A percentile compares a stretch with the other conserved stretches of the same genome.
phyloP scores from a whole-genome alignment of 2,888 invertebrate species.

The Aporophyla nigra region DNA sequence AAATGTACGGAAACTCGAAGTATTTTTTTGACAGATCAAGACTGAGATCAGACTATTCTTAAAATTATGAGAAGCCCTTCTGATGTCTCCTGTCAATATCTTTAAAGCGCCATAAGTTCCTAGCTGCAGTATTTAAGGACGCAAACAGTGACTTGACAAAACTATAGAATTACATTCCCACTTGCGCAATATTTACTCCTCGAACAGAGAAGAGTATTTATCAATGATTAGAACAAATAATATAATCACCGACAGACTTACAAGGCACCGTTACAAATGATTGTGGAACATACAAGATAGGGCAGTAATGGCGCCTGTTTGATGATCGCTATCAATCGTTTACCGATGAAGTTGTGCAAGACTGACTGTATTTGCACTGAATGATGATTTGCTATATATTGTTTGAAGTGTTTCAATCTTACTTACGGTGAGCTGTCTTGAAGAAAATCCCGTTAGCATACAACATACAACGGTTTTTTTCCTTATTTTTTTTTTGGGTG shows the following conservation, averaged over 20 bases:
- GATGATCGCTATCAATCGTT: background rate
- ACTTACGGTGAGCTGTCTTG: background rate
- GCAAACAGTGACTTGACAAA: background rate
- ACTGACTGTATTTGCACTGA: slow-evolving; percentile 22
- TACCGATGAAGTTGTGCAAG: slow-evolving; percentile 29
- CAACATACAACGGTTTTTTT: too few species aligned
- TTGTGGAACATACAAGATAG: slow-evolving; percentile 12
- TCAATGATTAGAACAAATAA: slow-evolving; percentile 1
- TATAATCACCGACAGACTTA: slow-evolving; percentile 24
- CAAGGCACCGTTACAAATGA: background rate
- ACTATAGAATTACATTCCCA: too few species aligned
- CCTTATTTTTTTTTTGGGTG: too few species aligned
- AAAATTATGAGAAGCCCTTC: too few species aligned
- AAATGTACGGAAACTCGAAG: too few species aligned
- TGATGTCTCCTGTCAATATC: too few species aligned
- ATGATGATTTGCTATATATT: background rate
- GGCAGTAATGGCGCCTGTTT: slow-evolving; percentile 19
- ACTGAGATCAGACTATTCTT: too few species aligned
- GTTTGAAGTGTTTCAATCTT: background rate
- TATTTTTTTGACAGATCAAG: too few species aligned
- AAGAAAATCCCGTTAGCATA: background rate
- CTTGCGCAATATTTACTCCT: background rate
- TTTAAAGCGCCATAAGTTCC: too few species aligned
- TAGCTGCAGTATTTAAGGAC: too few species aligned
- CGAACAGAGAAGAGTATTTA: background rate